Percentiles rank a stretch among this genome's conserved stretches.
Evolutionary conservation across 1,140 invertebrate genomes (phyloP).

Genomic region (Zaprionus tsacasi): DNA sequence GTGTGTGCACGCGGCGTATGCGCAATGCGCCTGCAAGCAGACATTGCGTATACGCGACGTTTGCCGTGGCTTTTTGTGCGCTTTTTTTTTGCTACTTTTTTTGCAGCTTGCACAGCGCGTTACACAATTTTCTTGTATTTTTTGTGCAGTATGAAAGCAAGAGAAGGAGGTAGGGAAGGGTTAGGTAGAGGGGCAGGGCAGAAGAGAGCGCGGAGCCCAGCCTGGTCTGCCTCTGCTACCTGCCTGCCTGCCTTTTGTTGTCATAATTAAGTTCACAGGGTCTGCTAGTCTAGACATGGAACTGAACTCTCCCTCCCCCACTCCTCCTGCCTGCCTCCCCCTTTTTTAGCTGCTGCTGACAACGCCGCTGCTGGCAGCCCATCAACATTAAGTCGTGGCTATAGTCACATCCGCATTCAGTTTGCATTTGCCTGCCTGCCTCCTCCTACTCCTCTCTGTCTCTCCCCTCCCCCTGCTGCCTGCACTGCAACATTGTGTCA

Average conservation of each 20-base stretch:
- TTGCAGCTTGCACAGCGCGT: slow-evolving; percentile 26
- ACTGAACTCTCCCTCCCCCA: neutral
- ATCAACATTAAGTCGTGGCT: slow-evolving; percentile 49
- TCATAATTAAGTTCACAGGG: slow-evolving; percentile 58
- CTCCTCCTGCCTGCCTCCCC: too few species aligned
- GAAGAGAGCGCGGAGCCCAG: neutral
- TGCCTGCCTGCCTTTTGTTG: slow-evolving; percentile 41
- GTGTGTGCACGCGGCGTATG: slow-evolving; percentile 37
- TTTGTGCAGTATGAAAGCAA: neutral
- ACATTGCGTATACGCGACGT: slow-evolving; percentile 48
- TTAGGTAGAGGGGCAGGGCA: neutral
- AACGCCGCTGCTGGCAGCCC: slow-evolving; percentile 43
- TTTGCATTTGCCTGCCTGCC: slow-evolving; percentile 11
- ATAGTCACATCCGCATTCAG: slow-evolving; percentile 29
- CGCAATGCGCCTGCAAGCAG: slow-evolving; percentile 31
- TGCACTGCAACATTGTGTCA: slow-evolving; percentile 73
- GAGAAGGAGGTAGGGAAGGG: neutral
- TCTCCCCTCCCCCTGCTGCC: neutral
- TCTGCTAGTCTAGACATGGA: slow-evolving; percentile 46
- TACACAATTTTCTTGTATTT: slow-evolving; percentile 32
- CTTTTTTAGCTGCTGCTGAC: slow-evolving; percentile 13
- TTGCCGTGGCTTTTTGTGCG: neutral
- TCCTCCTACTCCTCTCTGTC: neutral
- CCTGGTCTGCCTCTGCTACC: neutral
- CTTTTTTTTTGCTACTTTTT: neutral